Base-by-base conservation (phyloP, 2,797 vertebrate genomes). In the Triplophysa bombifrons region DNA sequence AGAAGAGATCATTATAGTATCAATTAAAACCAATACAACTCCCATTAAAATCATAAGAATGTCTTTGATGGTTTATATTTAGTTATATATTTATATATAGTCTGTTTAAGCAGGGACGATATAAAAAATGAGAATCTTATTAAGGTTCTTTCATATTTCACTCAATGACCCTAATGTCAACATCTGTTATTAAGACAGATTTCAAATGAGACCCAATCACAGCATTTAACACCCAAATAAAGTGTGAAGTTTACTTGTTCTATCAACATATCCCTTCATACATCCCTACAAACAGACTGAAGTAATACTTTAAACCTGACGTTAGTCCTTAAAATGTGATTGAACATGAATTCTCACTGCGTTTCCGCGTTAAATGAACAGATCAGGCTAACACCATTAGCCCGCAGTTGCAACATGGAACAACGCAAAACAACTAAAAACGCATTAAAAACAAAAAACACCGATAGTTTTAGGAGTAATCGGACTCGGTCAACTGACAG, bases 321-420 rank as follows among this genome's bases (percentile, higher is more conserved):
- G 34, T 38, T 38, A 30, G 14, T 46, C 7, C 2, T 14, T 44
- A 55, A 8, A n/a, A 48, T 14, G 7, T 5, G 22, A 34, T 11
- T 30, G 8, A 56, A 20, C 16, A 50, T 16, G 8, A 19, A 51
- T 3, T 17, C 38, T 27, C 20, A 14, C 56, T 11, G 66, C 34
- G 7, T 80, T 80, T 80, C 70, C 70, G 70, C 25, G 61, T 73
- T 80, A 41, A 80, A 20, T 30, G 25, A 22, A 2, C 38, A 66
- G 38, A 12, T 22, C 25, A 13, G 19, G 61, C 77, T 80, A 80
- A 71, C 46, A 56, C 0, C 8, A 38, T 13, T 73, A 73, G 61
- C 77, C 65, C 30, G 34, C 38, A 65, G 22, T 30, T 46, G 13
- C 27, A 11, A 20, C 48, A 78, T 46, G 22, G 53, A 53, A 72